A percentile compares a stretch with the other conserved stretches of the same genome.
phyloP scores from a whole-genome alignment of 2,888 invertebrate species.

The Amaurobius ferox region DNA sequence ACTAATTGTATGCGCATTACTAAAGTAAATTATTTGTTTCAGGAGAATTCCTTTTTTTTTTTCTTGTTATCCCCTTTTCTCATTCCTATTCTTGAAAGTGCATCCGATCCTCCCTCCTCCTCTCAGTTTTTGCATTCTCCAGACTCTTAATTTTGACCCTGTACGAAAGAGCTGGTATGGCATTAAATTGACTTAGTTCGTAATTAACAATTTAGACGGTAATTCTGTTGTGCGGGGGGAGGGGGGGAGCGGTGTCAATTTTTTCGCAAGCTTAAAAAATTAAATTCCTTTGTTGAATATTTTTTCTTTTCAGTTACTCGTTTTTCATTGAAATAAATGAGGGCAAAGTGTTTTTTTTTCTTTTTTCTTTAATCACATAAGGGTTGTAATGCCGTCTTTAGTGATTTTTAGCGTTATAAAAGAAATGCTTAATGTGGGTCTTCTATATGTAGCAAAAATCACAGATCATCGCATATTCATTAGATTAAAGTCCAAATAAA shows the following conservation, averaged over 20 bases:
- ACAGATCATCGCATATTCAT: too few species aligned
- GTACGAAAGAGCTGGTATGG: conserved; percentile 37
- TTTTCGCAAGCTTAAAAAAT: not conserved
- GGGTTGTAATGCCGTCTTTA: too few species aligned
- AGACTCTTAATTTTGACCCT: conserved; percentile 46
- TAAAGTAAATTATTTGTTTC: not conserved
- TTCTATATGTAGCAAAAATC: too few species aligned
- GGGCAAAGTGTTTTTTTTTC: not conserved
- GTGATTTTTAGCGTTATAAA: too few species aligned
- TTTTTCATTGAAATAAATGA: not conserved
- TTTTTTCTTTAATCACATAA: not conserved
- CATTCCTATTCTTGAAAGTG: conserved; percentile 8
- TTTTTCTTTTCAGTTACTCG: not conserved
- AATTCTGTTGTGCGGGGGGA: not conserved
- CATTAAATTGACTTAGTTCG: conserved; percentile 67
- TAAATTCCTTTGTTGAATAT: not conserved
- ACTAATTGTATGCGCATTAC: not conserved
- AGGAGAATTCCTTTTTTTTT: not conserved
- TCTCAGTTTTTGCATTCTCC: too few species aligned
- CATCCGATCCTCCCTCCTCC: too few species aligned
- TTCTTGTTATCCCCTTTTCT: too few species aligned
- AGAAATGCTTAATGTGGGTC: too few species aligned
- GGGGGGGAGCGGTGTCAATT: not conserved
- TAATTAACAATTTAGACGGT: conserved; percentile 62
- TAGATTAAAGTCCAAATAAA: too few species aligned